These are phyloP conservation scores for Himalopsyche phryganea DNA, from an alignment of 1,140 invertebrate genomes.

Conservation along the genomic window DNA sequence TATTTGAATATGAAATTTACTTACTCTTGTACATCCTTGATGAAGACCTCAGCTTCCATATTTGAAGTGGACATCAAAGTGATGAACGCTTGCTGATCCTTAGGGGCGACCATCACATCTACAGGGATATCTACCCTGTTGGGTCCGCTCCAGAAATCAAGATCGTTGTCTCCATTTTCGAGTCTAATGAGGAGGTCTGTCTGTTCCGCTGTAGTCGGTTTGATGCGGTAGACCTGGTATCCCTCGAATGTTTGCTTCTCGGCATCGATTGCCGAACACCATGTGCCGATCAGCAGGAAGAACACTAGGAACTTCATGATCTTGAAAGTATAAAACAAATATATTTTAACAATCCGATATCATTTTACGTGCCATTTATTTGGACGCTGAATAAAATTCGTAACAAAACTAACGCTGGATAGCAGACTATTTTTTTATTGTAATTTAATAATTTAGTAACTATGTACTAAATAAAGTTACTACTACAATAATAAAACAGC, in stretches of 20 bases:
- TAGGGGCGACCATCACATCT: constrained; percentile 32
- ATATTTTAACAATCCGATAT: too few species aligned
- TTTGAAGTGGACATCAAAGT: constrained; percentile 3
- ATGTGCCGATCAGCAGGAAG: neutral
- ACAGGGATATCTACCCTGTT: constrained; percentile 38
- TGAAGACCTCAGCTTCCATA: constrained; percentile 11
- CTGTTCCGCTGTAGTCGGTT: constrained; percentile 14
- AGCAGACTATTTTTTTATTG: too few species aligned
- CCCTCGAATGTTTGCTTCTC: constrained; percentile 6
- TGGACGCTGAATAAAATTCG: too few species aligned
- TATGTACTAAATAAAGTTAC: too few species aligned
- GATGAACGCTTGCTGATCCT: constrained; percentile 8
- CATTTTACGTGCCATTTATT: too few species aligned
- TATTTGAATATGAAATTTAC: too few species aligned
- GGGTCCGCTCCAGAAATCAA: constrained; percentile 31
- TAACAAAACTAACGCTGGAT: too few species aligned
- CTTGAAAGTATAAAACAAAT: neutral
- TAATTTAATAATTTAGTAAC: too few species aligned
- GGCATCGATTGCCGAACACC: neutral
- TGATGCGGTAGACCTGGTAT: constrained; percentile 17
- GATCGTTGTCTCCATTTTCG: neutral
- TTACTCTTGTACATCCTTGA: constrained; percentile 24
- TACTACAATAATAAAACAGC: too few species aligned
- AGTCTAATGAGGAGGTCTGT: constrained; percentile 9
- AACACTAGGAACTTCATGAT: constrained; percentile 5